These are phyloP conservation scores for Podarcis cretensis DNA, from an alignment of 2,113 vertebrate species.

Conservation along the genomic window DNA sequence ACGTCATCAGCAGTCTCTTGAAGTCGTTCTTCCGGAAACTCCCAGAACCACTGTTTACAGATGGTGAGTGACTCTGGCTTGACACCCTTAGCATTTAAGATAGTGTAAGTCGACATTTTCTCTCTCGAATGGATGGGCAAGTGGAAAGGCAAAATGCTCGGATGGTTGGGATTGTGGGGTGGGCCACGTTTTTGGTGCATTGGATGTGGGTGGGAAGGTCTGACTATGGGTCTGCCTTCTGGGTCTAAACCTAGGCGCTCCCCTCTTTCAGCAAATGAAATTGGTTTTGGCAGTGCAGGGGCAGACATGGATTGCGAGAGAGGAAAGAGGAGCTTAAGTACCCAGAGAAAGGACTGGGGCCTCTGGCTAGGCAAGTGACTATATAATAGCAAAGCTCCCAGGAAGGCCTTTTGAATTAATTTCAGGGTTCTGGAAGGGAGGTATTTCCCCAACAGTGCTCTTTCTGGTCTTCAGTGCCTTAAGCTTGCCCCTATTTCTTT, in stretches of 20 bases:
- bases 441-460: no score
- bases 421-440: neutral
- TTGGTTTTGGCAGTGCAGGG: neutral
- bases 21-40: conserved; percentile 98
- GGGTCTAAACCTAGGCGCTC: neutral
- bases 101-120: neutral
- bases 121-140: neutral
- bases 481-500: neutral
- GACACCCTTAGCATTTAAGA: neutral
- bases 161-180: neutral
- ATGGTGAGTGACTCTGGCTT: conserved; percentile 79
- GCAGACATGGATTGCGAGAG: neutral
- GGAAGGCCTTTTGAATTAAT: neutral
- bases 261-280: neutral
- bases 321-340: neutral
- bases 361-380: neutral
- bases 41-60: conserved; percentile 95
- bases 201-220: neutral
- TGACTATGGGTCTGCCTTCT: neutral
- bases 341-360: neutral
- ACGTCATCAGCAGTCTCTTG: conserved; percentile 95
- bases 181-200: neutral
- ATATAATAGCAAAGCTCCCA: neutral
- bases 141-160: neutral
- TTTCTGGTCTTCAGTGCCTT: neutral